phyloP scores from a whole-genome alignment of 2,797 vertebrate genomes.

The Diplodus sargus region DNA sequence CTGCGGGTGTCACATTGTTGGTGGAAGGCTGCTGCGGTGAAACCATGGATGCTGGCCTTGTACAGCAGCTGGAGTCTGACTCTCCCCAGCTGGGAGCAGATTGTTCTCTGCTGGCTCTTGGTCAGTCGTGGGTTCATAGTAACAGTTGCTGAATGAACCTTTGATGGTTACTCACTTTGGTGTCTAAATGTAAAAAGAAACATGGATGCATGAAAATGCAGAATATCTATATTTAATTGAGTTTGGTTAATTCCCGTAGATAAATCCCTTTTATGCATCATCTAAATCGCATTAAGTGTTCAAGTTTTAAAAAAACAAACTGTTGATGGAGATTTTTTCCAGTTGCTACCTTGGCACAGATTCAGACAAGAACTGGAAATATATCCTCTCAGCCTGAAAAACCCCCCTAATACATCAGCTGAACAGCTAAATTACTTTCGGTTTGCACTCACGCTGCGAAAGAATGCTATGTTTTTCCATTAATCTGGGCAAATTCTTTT shows the following conservation, averaged over 20 bases:
- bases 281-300: no score
- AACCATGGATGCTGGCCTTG: conserved; percentile 36
- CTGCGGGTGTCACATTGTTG: conserved; percentile 63
- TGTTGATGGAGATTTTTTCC: no score
- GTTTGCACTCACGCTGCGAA: no score
- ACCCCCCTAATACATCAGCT: no score
- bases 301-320: no score
- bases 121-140: conserved; percentile 36
- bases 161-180: background rate
- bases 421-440: no score
- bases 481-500: no score
- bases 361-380: no score
- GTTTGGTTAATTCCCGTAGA: no score
- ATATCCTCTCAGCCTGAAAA: no score
- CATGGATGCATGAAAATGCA: background rate
- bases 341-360: conserved; percentile 35
- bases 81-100: conserved; percentile 54
- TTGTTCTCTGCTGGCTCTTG: conserved; percentile 9
- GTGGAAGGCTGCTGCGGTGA: conserved; percentile 64
- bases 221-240: background rate
- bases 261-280: no score
- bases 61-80: conserved; percentile 34
- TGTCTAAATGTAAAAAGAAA: conserved; percentile 3
- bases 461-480: no score
- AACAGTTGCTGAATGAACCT: background rate